A percentile compares a stretch with the other conserved stretches of the same genome.
These are phyloP conservation scores for Sebastes miniatus DNA, from an alignment of 2,797 vertebrate species.

Conservation along the genomic window DNA sequence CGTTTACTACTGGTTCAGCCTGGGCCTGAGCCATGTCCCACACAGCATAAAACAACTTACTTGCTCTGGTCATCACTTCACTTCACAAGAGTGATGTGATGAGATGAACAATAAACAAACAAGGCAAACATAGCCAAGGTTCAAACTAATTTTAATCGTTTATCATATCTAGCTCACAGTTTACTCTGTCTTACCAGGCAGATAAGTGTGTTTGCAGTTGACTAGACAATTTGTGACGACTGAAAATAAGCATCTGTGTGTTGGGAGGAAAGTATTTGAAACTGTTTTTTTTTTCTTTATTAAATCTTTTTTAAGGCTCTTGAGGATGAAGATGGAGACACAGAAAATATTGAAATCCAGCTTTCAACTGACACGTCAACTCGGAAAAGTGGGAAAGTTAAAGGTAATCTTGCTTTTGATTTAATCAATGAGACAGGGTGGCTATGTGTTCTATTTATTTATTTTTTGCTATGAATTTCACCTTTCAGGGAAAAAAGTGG, in stretches of 20 bases:
- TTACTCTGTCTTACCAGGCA: background rate
- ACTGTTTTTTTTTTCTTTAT: background rate
- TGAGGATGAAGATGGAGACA: conserved; percentile 95
- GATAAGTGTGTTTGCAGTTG: background rate
- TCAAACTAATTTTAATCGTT: background rate
- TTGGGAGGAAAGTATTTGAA: background rate
- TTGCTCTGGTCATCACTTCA: background rate
- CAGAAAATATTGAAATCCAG: conserved; percentile 89
- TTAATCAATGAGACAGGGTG: fast-evolving
- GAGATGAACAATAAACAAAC: background rate
- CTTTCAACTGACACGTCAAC: conserved; percentile 82
- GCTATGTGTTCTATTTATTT: background rate
- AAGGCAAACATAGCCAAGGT: background rate
- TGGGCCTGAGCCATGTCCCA: background rate
- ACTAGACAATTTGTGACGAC: no score
- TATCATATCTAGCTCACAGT: background rate
- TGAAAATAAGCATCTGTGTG: background rate
- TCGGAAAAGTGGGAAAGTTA: conserved; percentile 89
- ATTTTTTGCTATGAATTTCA: background rate
- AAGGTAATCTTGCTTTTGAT: conserved; percentile 81
- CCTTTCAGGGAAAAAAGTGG: conserved; percentile 88
- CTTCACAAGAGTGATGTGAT: background rate
- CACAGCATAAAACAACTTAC: background rate
- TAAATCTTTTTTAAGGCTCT: conserved; percentile 84
- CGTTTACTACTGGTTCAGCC: background rate